Conservation (phyloP, 2,113 vertebrate genomes). For the Octodon degus region DNA sequence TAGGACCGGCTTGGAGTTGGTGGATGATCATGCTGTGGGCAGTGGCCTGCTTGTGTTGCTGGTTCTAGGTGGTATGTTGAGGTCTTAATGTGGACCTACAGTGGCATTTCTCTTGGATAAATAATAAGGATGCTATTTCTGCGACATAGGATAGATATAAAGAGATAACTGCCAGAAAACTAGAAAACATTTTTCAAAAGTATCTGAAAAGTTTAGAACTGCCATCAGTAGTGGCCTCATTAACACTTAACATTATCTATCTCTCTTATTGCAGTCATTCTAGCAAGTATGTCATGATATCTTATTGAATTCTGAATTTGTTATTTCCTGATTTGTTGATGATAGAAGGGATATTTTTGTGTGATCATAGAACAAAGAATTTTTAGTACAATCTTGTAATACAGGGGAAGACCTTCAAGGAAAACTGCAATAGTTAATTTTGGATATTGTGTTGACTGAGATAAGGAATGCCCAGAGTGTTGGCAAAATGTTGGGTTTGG, state of each 20-base stretch:
- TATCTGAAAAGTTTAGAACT: constrained; percentile 12
- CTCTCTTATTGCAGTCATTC: not conserved
- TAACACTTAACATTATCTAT: not conserved
- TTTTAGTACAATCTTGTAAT: not conserved
- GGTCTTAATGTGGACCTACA: not conserved
- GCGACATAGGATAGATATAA: not conserved
- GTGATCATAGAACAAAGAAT: not conserved
- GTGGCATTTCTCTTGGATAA: constrained; percentile 42
- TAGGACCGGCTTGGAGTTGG: not conserved
- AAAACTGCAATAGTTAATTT: not conserved
- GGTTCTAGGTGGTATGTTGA: not conserved
- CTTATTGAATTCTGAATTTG: constrained; percentile 31
- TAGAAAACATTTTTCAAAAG: constrained; percentile 1
- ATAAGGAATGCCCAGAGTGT: not conserved
- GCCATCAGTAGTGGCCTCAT: not conserved
- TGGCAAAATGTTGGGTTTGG: not conserved
- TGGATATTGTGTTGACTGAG: not conserved
- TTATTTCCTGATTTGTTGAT: constrained; percentile 5
- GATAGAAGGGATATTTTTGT: not conserved
- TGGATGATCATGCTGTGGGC: not conserved
- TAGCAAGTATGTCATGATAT: not conserved
- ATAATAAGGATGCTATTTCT: not conserved
- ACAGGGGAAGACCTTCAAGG: not conserved
- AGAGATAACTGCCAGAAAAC: constrained; percentile 1
- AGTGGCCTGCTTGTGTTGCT: not conserved